These are phyloP conservation scores for Pseudopipra pipra DNA, from an alignment of 2,113 vertebrate species.

Conservation along the genomic window DNA sequence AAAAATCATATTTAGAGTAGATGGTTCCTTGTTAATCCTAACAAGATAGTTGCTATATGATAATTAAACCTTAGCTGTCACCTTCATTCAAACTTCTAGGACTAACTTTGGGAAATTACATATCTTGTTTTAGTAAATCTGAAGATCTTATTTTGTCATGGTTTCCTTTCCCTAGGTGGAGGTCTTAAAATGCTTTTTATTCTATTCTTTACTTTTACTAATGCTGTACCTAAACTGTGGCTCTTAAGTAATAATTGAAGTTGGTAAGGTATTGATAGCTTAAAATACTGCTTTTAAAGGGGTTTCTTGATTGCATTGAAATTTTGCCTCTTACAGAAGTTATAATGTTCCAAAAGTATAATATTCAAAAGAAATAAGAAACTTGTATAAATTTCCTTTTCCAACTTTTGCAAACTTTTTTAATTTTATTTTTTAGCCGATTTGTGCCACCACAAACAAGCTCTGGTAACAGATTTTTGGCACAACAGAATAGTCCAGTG, in stretches of 20 bases:
- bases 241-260: background rate
- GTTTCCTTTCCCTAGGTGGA: background rate
- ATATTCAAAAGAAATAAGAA: background rate
- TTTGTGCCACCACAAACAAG: slow-evolving; percentile 90
- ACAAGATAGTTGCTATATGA: background rate
- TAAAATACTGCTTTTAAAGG: background rate
- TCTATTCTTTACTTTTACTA: background rate
- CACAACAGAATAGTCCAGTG: slow-evolving; percentile 94
- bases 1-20: background rate
- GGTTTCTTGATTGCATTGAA: background rate
- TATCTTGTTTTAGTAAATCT: background rate
- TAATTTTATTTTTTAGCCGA: slow-evolving; percentile 74
- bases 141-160: background rate
- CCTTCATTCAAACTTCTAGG: background rate
- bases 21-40: background rate
- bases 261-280: background rate
- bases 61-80: background rate
- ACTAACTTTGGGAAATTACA: background rate
- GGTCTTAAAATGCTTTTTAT: background rate
- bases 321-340: background rate
- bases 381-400: background rate
- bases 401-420: background rate
- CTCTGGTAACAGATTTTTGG: slow-evolving; percentile 91
- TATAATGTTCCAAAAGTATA: background rate
- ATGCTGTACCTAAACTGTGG: background rate